Conservation (phyloP, 2,888 invertebrate genomes). For the Xylota segnis region DNA sequence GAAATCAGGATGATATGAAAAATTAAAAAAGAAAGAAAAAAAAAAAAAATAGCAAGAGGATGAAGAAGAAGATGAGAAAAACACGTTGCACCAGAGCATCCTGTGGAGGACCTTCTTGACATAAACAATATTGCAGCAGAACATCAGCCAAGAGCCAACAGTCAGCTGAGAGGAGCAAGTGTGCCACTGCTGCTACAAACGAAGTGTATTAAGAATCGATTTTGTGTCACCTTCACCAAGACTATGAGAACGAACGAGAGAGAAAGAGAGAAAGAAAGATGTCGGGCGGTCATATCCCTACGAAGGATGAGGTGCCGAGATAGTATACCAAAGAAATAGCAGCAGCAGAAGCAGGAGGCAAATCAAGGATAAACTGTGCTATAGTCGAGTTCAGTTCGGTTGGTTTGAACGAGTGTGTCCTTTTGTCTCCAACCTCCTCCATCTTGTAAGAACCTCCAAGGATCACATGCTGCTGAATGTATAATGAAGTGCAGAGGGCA, state of each 20-base stretch:
- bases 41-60: too few relatives aligned
- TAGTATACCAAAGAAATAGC: conserved; percentile 33
- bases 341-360: conserved; percentile 49
- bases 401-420: conserved; percentile 61
- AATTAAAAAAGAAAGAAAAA: conserved; percentile 63
- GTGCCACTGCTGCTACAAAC: conserved; percentile 42
- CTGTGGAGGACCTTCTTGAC: conserved; percentile 66
- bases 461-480: conserved; percentile 72
- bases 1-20: conserved; percentile 56
- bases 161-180: conserved; percentile 45
- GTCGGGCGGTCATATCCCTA: conserved; percentile 19
- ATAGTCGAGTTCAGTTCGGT: conserved; percentile 61
- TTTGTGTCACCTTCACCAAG: conserved; percentile 74
- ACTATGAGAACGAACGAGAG: not conserved
- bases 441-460: conserved; percentile 49
- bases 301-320: conserved; percentile 44
- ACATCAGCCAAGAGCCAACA: conserved; percentile 39
- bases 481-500: conserved; percentile 72
- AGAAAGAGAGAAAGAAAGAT: conserved; percentile 19
- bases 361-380: conserved; percentile 72
- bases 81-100: conserved; percentile 43
- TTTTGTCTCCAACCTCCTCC: conserved; percentile 67
- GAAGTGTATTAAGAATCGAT: conserved; percentile 75
- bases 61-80: not conserved
- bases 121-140: conserved; percentile 69